Evolutionary conservation across 2,797 vertebrate species (phyloP), one percentile per base, ranked within the genome.

Genomic region (Jordanella pulchra): DNA sequence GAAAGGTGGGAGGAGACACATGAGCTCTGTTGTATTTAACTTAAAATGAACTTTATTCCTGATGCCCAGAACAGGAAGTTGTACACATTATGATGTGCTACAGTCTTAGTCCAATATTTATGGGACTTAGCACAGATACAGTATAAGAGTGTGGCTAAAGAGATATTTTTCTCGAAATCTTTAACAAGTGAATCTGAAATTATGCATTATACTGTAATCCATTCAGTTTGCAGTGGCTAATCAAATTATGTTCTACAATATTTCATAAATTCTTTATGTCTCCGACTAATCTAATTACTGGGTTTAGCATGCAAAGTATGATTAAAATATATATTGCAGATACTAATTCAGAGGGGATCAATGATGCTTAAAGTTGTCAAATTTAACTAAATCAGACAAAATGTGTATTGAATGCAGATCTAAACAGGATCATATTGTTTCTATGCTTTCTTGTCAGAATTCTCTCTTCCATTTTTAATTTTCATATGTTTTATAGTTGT

Each of bases 131-230:
- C 14, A 45, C 10, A 45, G 44, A 45, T 45, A n/a, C n/a, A n/a
- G n/a, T n/a, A 15, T 12, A 45, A 45, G 7, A 11, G 44, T 45
- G 7, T 45, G 82, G 78, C 44, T 75, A 66, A 80, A 75, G 54
- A 72, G 79, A 23, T 12, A 0, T 45, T 21, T n/a, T 68, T 80
- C 42, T 13, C 61, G 71, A 30, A 53, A 44, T 69, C 28, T 71
- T 25, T 70, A 64, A 54, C 4, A 18, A 54, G 58, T 69, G 47
- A 54, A 82, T 88, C 63, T 27, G 21, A 69, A 81, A 76, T 68
- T 44, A 75, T 30, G 32, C 50, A 48, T 9, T 54, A 21, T 12
- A 61, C 67, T 79, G 80, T 64, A 45, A 25, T 64, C 0, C 13
- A 67, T 9, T 21, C 50, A 58, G 65, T 66, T 67, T 75, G 27